Evolutionary conservation across 2,888 invertebrate species (phyloP).

Genomic region (Osmoderma eremita): DNA sequence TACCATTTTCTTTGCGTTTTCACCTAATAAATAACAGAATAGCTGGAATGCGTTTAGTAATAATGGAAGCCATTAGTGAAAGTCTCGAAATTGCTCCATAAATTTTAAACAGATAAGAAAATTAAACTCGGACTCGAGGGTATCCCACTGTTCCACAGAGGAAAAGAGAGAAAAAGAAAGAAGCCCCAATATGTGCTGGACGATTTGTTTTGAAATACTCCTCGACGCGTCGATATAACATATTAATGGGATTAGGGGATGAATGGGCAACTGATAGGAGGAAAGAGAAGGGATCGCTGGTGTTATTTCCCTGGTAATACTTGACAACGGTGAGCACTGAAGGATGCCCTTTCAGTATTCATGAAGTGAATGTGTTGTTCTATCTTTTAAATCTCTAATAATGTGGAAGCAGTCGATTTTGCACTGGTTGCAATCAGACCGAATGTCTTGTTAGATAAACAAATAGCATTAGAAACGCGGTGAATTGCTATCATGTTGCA

Average conservation of each 20-base stretch:
- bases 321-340: slow-evolving; percentile 13
- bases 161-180: slow-evolving; percentile 6
- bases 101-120: slow-evolving; percentile 35
- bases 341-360: slow-evolving; percentile 20
- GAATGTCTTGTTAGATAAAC: slow-evolving; percentile 8
- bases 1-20: background rate
- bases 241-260: slow-evolving; percentile 31
- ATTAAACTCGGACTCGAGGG: slow-evolving; percentile 12
- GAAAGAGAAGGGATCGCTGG: slow-evolving; percentile 44
- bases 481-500: slow-evolving; percentile 1
- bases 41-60: slow-evolving; percentile 5
- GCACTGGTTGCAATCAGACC: slow-evolving; percentile 15
- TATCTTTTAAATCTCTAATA: slow-evolving; percentile 23
- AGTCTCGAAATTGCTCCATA: slow-evolving; percentile 27
- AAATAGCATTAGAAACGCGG: background rate
- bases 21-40: slow-evolving; percentile 14
- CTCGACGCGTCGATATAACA: slow-evolving; percentile 22
- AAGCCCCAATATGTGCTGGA: slow-evolving; percentile 1
- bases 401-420: slow-evolving; percentile 13
- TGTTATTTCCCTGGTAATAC: slow-evolving; percentile 17
- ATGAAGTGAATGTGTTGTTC: slow-evolving; percentile 21
- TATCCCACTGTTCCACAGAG: slow-evolving; percentile 8
- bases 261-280: slow-evolving; percentile 43
- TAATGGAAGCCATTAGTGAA: slow-evolving; percentile 5
- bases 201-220: slow-evolving; percentile 31